Conservation (phyloP, 1,140 invertebrate genomes). For the Papilio aristodemus region DNA sequence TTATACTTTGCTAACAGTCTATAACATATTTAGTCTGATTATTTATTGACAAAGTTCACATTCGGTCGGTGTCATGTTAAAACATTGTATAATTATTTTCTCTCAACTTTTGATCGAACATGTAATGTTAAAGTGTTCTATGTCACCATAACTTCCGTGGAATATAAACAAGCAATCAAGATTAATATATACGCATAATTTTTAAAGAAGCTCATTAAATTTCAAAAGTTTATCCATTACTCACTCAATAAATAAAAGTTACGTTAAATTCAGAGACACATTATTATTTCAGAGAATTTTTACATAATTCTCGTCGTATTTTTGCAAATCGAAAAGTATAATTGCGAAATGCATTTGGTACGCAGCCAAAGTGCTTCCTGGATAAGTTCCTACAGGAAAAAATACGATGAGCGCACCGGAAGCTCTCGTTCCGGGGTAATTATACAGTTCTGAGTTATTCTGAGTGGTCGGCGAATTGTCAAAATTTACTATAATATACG, state of each 20-base stretch:
- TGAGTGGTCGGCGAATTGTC: neutral
- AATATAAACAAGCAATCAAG: neutral
- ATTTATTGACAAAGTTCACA: too few species aligned
- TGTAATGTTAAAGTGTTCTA: neutral
- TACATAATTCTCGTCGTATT: neutral
- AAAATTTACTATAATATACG: neutral
- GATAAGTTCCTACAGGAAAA: neutral
- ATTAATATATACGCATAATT: neutral
- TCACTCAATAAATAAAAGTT: neutral
- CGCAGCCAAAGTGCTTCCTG: constrained; percentile 19
- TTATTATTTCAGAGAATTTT: constrained; percentile 3
- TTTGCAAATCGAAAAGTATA: constrained; percentile 4
- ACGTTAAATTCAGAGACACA: neutral
- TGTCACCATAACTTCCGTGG: neutral
- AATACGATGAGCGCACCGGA: neutral
- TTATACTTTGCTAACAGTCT: too few species aligned
- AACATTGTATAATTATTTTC: too few species aligned
- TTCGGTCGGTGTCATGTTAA: too few species aligned
- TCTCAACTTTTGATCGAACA: too few species aligned
- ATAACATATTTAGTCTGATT: too few species aligned
- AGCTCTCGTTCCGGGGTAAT: neutral
- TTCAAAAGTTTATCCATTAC: neutral
- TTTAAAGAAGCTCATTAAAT: constrained; percentile 1
- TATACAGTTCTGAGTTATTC: constrained; percentile 16
- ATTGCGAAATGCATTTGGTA: constrained; percentile 23